A percentile compares a stretch with the other conserved stretches of the same genome.
Conservation (phyloP, 1,140 invertebrate genomes). For the Armadillidium nasatum region DNA sequence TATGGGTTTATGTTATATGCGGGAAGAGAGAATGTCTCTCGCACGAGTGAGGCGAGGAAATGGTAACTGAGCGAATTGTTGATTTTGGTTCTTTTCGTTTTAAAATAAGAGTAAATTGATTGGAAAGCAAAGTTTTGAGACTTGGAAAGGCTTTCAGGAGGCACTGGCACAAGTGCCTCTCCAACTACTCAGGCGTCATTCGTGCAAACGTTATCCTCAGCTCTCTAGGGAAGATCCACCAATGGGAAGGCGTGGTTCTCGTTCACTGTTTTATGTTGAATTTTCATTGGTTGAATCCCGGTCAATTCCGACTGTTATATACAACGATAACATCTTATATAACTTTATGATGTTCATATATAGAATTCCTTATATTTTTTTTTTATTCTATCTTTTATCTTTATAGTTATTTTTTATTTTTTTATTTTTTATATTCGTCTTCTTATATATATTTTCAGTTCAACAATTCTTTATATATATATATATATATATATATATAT, state of each 20-base stretch:
- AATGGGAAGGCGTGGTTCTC: not conserved
- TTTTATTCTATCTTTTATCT: not conserved
- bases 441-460: not conserved
- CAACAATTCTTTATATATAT: not conserved
- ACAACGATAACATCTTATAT: too few species aligned
- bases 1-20: too few species aligned
- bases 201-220: not conserved
- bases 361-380: slow-evolving; percentile 2
- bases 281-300: not conserved
- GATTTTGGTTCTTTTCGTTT: too few species aligned
- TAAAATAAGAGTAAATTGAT: not conserved
- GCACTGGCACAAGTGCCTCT: not conserved
- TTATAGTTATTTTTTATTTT: not conserved
- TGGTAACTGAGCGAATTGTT: too few species aligned
- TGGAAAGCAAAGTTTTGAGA: slow-evolving; percentile 4
- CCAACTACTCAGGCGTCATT: not conserved
- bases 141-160: not conserved
- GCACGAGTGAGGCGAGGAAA: too few species aligned
- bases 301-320: not conserved
- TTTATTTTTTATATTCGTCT: not conserved
- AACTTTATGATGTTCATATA: too few species aligned
- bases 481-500: slow-evolving; percentile 23
- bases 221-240: not conserved
- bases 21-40: too few species aligned
- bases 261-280: not conserved